Evolutionary conservation across 2,113 vertebrate genomes (phyloP).

Genomic region (Meriones unguiculatus): DNA sequence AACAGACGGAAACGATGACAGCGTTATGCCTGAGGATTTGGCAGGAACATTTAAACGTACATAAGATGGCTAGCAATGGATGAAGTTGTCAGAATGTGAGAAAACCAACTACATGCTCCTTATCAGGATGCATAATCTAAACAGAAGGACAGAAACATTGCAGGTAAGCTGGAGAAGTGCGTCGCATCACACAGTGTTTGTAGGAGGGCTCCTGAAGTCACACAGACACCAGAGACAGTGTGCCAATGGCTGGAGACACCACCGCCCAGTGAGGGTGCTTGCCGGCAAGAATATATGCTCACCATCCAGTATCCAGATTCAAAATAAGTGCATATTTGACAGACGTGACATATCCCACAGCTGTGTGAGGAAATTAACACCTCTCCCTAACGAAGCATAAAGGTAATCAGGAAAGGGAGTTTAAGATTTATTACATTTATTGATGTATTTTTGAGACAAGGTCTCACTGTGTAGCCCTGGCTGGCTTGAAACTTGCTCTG

Average conservation of each 20-base stretch:
- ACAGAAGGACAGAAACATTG: not conserved
- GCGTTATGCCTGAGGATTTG: not conserved
- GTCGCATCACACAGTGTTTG: not conserved
- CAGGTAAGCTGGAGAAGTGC: not conserved
- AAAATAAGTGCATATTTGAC: not conserved
- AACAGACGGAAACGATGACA: not conserved
- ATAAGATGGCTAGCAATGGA: not conserved
- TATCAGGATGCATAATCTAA: not conserved
- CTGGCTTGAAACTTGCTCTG: not conserved
- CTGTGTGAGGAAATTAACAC: not conserved
- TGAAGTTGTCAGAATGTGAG: not conserved
- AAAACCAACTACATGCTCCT: not conserved
- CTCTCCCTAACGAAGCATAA: not conserved
- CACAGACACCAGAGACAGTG: not conserved
- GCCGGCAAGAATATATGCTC: not conserved
- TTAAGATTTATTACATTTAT: not conserved
- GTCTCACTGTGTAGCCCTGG: not conserved
- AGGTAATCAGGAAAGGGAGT: not conserved
- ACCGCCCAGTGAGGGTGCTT: not conserved
- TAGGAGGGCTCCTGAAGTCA: not conserved
- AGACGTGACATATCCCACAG: not conserved
- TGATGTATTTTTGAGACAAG: not conserved
- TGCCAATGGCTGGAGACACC: not conserved
- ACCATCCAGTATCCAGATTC: not conserved
- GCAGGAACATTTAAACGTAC: constrained; percentile 11